Conservation (phyloP, 1,140 invertebrate genomes). For the Neocloeon triangulifer region DNA sequence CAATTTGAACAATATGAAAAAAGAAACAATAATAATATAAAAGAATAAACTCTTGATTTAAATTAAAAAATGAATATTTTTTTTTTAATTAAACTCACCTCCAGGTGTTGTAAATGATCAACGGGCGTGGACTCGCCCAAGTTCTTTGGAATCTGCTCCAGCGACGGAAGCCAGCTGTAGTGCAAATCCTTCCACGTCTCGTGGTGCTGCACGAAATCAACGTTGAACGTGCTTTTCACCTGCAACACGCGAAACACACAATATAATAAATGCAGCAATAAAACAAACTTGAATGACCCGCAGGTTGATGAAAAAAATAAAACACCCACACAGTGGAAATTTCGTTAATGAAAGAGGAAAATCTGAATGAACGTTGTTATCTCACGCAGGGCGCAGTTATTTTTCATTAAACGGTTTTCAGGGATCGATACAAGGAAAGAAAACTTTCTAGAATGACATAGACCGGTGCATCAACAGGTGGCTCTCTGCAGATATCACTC, state of each 20-base stretch:
- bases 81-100: conserved; percentile 15
- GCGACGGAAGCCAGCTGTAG: conserved; percentile 27
- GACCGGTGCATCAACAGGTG: no score
- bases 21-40: no score
- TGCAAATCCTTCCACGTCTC: conserved; percentile 20
- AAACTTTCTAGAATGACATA: no score
- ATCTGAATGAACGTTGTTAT: neutral
- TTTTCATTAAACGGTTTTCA: no score
- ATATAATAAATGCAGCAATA: no score
- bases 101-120: conserved; percentile 19
- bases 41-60: no score
- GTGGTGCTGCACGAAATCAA: conserved; percentile 18
- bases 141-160: conserved; percentile 22
- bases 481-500: no score
- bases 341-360: neutral
- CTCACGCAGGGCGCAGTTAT: no score
- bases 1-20: no score
- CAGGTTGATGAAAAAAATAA: conserved; percentile 11
- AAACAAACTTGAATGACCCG: no score
- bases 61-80: neutral
- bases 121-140: conserved; percentile 18
- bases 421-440: no score
- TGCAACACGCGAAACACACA: no score
- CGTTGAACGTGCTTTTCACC: conserved; percentile 25
- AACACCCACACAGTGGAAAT: neutral